Base-by-base conservation (phyloP, 1,140 invertebrate genomes). In the Drosophila ironensis region DNA sequence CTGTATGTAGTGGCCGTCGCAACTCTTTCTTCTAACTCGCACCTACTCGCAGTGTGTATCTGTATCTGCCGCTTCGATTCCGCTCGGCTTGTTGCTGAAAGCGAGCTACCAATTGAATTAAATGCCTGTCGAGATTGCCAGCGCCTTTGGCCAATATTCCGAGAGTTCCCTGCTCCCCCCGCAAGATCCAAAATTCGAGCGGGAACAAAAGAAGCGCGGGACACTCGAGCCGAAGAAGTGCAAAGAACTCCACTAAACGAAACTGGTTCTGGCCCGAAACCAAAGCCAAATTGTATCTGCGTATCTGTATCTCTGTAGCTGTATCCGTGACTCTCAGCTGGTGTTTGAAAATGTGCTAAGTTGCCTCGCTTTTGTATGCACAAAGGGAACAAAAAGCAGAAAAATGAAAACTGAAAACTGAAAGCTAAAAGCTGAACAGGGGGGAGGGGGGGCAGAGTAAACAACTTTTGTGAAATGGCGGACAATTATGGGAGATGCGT, bases 291-390 rank as follows among this genome's bases (percentile, higher is more conserved):
- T 20, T 35, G 41, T 56, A 28, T 56, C 33, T 61, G 12, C 22
- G 11, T 50, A 17, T 16, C n/a, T 20, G 12, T 42, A 14, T 20
- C 17, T 14, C 11, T 42, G 33, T 33, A 19, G 17, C 33, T 30
- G 27, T 45, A 37, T 42, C 24, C 28, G 28, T 44, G 53, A 25
- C 64, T 35, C 50, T 69, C 66, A 74, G 66, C 54, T 80, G 76
- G 56, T 75, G 75, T 68, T 69, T 75, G 72, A 57, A 80, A 81
- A 66, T 80, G 76, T 80, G 71, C 72, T 81, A 81, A 80, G 54
- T 80, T 80, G 70, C 64, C 52, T 72, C 63, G 74, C 56, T 77
- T 69, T 68, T 69, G 74, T 78, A 72, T 80, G 75, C 75, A 80
- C 75, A 78, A 73, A 73, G 66, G 64, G 46, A 61, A n/a, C n/a